phyloP scores from a whole-genome alignment of 2,113 vertebrate species.

The Leptodactylus fuscus region DNA sequence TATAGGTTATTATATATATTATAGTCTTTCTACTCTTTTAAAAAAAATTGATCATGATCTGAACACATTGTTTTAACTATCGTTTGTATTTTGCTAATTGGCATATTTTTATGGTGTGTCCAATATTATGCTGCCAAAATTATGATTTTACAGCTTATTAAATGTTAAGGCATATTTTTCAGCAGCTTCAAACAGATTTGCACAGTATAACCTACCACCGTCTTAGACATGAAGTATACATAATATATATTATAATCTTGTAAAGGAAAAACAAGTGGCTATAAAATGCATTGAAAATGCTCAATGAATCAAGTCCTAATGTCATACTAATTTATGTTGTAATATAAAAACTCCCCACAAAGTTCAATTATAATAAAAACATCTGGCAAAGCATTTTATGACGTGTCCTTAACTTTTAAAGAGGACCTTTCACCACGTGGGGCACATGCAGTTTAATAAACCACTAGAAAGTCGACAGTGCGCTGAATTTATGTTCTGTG shows the following conservation, averaged over 20 bases:
- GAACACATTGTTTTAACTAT: no score
- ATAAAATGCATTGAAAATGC: no score
- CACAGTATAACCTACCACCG: not conserved
- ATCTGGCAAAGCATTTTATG: not conserved
- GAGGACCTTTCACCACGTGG: no score
- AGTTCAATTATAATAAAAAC: no score
- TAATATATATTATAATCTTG: not conserved
- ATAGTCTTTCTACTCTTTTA: not conserved
- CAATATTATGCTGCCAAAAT: not conserved
- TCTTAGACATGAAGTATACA: not conserved
- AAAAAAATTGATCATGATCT: not conserved
- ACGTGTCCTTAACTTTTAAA: not conserved
- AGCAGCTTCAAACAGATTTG: slow-evolving; percentile 13
- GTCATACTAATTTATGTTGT: no score
- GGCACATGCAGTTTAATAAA: no score
- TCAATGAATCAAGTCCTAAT: not conserved
- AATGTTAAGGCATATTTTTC: not conserved
- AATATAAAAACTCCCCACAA: no score
- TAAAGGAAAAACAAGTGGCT: not conserved
- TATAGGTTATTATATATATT: not conserved
- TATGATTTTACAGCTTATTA: not conserved
- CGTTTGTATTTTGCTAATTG: not conserved
- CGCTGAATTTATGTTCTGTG: no score
- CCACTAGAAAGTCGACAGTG: no score
- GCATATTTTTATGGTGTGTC: no score